A percentile compares a stretch with the other conserved stretches of the same genome.
These are phyloP conservation scores for Aselliscus stoliczkanus DNA, from an alignment of 2,797 vertebrate genomes.

Conservation along the genomic window DNA sequence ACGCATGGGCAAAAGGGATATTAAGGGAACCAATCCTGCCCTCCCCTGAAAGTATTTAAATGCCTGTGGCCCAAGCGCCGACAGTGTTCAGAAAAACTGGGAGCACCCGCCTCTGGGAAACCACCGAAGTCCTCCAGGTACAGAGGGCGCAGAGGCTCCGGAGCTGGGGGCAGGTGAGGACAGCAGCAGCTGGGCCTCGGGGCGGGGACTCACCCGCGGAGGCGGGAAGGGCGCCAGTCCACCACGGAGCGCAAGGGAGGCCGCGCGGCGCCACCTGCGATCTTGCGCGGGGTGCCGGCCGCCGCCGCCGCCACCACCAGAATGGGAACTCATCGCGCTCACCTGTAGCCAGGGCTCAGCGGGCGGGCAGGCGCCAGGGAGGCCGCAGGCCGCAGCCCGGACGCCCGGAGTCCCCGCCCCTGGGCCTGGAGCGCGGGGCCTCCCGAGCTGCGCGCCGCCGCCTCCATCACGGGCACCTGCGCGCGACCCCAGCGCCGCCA, in stretches of 20 bases:
- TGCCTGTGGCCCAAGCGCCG: neutral
- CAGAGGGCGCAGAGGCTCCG: neutral
- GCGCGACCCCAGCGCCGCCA: neutral
- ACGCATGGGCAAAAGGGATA: neutral
- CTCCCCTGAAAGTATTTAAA: neutral
- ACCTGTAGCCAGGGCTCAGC: neutral
- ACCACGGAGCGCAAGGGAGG: neutral
- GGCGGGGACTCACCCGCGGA: neutral
- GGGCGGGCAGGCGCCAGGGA: no score
- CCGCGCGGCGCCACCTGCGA: neutral
- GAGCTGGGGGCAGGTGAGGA: neutral
- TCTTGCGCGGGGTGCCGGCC: neutral
- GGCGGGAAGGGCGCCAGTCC: neutral
- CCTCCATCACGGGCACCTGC: slow-evolving; percentile 12
- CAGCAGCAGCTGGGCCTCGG: neutral
- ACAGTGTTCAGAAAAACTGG: neutral
- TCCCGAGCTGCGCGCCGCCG: neutral
- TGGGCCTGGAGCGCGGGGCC: neutral
- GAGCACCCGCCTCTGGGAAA: neutral
- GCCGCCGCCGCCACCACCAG: neutral
- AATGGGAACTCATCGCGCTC: neutral
- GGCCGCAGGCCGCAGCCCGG: neutral
- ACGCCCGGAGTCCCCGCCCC: neutral
- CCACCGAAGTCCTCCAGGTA: neutral
- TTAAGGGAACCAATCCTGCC: neutral